Base-by-base conservation (phyloP, 2,797 vertebrate genomes). In the Poeciliopsis presidionis region DNA sequence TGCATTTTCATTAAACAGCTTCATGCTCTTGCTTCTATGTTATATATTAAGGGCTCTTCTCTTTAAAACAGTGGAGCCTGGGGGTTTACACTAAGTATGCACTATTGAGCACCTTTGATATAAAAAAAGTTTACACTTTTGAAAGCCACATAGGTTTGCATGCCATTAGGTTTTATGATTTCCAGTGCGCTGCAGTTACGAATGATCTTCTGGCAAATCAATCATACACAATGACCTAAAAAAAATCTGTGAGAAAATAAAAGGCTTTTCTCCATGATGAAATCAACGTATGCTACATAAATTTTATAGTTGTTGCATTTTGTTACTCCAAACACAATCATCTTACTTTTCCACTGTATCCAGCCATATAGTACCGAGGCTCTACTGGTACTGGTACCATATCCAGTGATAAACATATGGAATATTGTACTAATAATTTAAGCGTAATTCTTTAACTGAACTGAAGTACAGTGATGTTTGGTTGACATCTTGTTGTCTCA, bases 161-260 rank as follows among this genome's bases (percentile, higher is more conserved):
- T 92, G 89, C 86, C 90, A 92, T 94, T 94, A 92, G 81, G 74
- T 91, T 93, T 93, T 91, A 93, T 92, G 89, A 91, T 90, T 91
- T 85, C 88, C 90, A 90, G 88, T 90, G 91, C 91, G 91, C 87
- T 92, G 81, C 90, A 84, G 78, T 86, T 88, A 78, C 87, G 90
- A 91, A 93, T 92, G 86, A 86, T 71, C 71, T 86, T 79, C 86
- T 90, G 79, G 89, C 93, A 92, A 94, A 93, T 92, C 91, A 91
- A 87, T 91, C 87, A 88, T 90, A 87, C 88, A 77, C 79, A 82
- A 72, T 74, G 84, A 85, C 80, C 73, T 79, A 51, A 78, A 81
- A 81, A 78, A 84, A 36, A 7, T 41, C 33, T 22, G 18, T 76
- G 74, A 78, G 80, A 49, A 80, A 76, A 85, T 84, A 79, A 77